phyloP scores from a whole-genome alignment of 2,113 vertebrate genomes.

The Pteronura brasiliensis region DNA sequence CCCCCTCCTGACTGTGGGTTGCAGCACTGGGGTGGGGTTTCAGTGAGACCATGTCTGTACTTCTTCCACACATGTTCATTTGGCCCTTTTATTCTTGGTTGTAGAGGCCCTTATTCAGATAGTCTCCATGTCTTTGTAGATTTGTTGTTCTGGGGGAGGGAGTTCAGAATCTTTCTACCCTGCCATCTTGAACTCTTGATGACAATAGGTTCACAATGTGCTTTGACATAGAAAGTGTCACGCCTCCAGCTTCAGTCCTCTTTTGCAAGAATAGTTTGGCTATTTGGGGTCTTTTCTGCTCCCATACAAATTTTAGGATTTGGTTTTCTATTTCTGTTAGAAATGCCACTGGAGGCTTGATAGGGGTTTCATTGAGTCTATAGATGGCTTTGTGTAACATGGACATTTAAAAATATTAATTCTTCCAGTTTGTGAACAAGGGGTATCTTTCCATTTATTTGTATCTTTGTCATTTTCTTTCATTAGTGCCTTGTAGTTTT shows the following conservation, averaged over 20 bases:
- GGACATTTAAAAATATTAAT: not conserved
- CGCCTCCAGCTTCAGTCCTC: not conserved
- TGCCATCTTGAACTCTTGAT: not conserved
- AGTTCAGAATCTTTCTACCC: not conserved
- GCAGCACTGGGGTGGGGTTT: not conserved
- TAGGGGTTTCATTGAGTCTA: not conserved
- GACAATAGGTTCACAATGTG: not conserved
- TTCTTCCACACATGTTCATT: not conserved
- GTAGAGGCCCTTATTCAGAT: not conserved
- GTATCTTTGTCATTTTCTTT: not conserved
- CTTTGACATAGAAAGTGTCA: not conserved
- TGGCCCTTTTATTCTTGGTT: not conserved
- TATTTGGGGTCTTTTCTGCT: not conserved
- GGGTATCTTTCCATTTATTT: not conserved
- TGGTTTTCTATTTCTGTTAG: not conserved
- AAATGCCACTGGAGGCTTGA: not conserved
- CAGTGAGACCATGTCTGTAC: not conserved
- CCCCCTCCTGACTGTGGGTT: not conserved
- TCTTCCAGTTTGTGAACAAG: not conserved
- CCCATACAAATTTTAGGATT: not conserved
- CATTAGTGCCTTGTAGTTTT: not conserved
- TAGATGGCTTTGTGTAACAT: not conserved
- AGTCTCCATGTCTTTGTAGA: not conserved
- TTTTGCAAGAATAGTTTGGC: not conserved
- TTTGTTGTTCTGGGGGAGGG: not conserved